Conservation (phyloP, 2,797 vertebrate species). For the Lophotriccus pileatus region DNA sequence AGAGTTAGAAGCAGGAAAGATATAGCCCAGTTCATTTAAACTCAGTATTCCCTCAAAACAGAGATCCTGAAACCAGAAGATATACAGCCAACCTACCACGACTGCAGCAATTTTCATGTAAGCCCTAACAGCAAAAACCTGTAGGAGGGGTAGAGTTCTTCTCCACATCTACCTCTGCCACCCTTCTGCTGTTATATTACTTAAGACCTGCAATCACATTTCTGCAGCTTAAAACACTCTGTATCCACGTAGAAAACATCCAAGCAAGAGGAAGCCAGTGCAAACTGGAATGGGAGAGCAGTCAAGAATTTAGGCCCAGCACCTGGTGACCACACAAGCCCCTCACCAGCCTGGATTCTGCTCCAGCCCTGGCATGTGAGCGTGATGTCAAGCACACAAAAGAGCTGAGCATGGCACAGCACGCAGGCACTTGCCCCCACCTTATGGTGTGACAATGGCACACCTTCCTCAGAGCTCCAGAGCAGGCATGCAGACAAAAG, state of each 20-base stretch:
- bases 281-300: not conserved
- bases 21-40: not conserved
- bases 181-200: not conserved
- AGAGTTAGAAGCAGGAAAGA: not conserved
- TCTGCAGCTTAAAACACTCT: not conserved
- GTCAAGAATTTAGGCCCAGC: not conserved
- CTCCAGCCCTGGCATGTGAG: not conserved
- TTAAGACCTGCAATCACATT: not conserved
- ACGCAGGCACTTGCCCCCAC: not conserved
- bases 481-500: not conserved
- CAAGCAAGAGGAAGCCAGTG: not conserved
- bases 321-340: not conserved
- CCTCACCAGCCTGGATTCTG: not conserved
- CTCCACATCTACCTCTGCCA: not conserved
- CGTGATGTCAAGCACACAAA: not conserved
- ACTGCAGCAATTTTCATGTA: not conserved
- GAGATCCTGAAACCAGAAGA: not conserved
- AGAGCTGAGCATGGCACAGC: not conserved
- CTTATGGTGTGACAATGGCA: not conserved
- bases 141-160: not conserved
- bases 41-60: not conserved
- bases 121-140: not conserved
- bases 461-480: not conserved
- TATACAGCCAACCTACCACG: not conserved
- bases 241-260: not conserved